A percentile compares a stretch with the other conserved stretches of the same genome.
Evolutionary conservation across 2,113 vertebrate genomes (phyloP).

Genomic region (Melospiza melodia): DNA sequence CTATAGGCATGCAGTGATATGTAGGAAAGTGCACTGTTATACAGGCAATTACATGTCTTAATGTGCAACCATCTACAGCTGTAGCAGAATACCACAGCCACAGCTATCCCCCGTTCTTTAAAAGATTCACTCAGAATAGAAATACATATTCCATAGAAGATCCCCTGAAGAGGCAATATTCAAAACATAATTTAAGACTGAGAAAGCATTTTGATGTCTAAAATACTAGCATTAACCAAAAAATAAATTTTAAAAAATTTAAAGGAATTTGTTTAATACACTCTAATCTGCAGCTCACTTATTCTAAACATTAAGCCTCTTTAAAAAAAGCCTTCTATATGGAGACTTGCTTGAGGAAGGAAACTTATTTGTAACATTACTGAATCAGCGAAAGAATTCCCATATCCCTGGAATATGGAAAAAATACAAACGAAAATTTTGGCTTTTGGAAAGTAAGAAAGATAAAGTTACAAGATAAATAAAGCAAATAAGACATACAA

Average conservation of each 20-base stretch:
- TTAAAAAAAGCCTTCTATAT: not conserved
- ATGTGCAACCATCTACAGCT: not conserved
- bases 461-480: not conserved
- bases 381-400: constrained; percentile 60
- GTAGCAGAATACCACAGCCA: not conserved
- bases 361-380: constrained; percentile 3
- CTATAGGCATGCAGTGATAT: not conserved
- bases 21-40: not conserved
- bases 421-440: not conserved
- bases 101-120: not conserved
- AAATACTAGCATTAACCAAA: not conserved
- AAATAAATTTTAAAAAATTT: fast-evolving
- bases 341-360: not conserved
- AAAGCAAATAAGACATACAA: not conserved
- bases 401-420: constrained; percentile 64
- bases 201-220: not conserved
- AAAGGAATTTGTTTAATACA: not conserved
- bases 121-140: not conserved
- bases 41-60: not conserved
- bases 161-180: not conserved
- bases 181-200: not conserved
- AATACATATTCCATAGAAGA: not conserved
- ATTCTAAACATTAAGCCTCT: not conserved
- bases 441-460: constrained; percentile 10
- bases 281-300: not conserved